Evolutionary conservation across 1,140 invertebrate genomes (phyloP), one percentile per base, ranked within the genome.

Genomic region (Drosophila nebulosa): DNA sequence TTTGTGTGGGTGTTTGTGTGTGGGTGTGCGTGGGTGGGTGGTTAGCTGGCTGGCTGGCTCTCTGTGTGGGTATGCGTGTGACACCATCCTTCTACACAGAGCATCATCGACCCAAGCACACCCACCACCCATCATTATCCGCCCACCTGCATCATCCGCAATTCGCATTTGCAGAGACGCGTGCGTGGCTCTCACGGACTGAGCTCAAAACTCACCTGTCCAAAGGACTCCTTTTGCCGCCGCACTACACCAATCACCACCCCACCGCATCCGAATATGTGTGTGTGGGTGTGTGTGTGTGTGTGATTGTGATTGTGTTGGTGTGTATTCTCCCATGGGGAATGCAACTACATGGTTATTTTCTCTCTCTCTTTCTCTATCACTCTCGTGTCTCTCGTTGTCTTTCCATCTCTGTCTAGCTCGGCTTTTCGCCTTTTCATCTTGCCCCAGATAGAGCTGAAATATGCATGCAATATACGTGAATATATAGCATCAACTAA

Each of bases 111-210:
- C 39, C 4, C 39, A 42, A 6, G 14, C 39, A 46, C 39, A 46
- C 6, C 4, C 51, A 42, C 4, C 24, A 16, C 36, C 14, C 26
- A 35, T 4, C 36, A 27, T 30, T 4, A 14, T 6, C 30, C 55
- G 16, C 27, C 61, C 61, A 14, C 3, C 30, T 73, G 65, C 65
- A 73, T 61, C 66, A 50, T 64, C 66, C 50, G 39, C 39, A 46
- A 46, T 46, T 46, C 39, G 39, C 39, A 46, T 46, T 46, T 46
- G 39, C 56, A 64, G 66, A 56, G 66, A 69, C 64, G 69, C 69
- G 57, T 71, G 69, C 50, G 64, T 67, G 50, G 57, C 57, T 60
- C 64, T 53, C 64, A 57, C 53, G 16, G 39, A 46, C 39, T 46
- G 16, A 46, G 39, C 39, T 46, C 18, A 21, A 46, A 46, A 46